These are phyloP conservation scores for Sepiola atlantica DNA, from an alignment of 2,888 invertebrate genomes.

Conservation along the genomic window DNA sequence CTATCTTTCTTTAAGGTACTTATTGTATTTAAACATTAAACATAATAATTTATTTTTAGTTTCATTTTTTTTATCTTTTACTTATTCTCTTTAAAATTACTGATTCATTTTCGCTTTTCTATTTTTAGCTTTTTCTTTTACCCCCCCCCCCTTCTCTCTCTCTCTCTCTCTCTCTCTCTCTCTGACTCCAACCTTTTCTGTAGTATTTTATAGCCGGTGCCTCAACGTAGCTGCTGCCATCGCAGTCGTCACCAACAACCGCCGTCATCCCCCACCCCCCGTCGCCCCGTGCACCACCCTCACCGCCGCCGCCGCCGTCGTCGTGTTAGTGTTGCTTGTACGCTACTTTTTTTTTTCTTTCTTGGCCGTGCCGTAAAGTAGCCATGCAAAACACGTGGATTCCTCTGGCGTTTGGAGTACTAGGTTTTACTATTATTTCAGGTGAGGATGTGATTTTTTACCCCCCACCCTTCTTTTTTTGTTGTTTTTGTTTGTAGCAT, in stretches of 20 bases:
- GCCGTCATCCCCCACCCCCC: not conserved
- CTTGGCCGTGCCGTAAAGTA: not conserved
- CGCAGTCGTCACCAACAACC: not conserved
- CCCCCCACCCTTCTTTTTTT: no score
- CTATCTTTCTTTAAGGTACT: no score
- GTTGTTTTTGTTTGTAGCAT: not conserved
- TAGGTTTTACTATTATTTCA: constrained; percentile 13
- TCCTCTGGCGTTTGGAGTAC: not conserved
- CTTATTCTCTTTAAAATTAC: not conserved
- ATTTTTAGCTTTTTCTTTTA: not conserved
- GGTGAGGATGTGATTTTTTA: not conserved
- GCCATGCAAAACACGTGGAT: constrained; percentile 21
- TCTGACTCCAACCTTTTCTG: not conserved
- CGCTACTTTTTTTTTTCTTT: not conserved
- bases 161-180: not conserved
- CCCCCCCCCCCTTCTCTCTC: not conserved
- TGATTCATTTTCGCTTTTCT: not conserved
- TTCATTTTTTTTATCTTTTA: no score
- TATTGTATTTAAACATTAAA: no score
- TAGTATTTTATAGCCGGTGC: not conserved
- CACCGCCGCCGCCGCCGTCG: no score
- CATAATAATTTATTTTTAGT: not conserved
- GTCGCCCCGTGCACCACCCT: no score
- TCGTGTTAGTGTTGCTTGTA: no score
- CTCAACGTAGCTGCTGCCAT: not conserved